Percentiles rank a stretch among this genome's conserved stretches.
These are phyloP conservation scores for Semnopithecus entellus DNA, from an alignment of 2,113 vertebrate species.

Conservation along the genomic window DNA sequence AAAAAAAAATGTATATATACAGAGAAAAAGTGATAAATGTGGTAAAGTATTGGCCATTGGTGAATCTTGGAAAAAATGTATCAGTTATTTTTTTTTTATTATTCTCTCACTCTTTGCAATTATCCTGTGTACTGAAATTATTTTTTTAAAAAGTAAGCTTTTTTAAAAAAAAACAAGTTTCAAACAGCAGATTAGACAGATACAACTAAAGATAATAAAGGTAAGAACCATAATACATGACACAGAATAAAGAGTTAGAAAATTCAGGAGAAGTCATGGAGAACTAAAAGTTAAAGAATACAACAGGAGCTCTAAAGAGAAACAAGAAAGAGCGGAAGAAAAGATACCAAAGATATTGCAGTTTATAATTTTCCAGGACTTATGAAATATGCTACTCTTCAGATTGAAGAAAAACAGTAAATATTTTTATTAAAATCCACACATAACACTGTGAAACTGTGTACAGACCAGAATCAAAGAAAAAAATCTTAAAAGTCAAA, in stretches of 20 bases:
- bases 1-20: background rate
- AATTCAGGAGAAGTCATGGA: background rate
- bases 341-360: background rate
- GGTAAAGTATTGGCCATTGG: background rate
- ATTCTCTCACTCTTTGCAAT: background rate
- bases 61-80: background rate
- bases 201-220: background rate
- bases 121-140: background rate
- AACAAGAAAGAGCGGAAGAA: background rate
- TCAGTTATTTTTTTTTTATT: background rate
- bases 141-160: background rate
- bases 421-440: background rate
- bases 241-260: background rate
- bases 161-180: background rate
- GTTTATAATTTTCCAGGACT: background rate
- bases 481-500: background rate
- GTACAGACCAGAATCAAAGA: background rate
- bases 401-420: background rate
- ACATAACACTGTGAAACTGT: background rate
- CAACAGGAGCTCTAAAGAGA: background rate
- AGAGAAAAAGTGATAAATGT: background rate
- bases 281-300: background rate
- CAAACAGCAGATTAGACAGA: background rate
- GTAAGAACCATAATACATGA: background rate
- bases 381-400: background rate